These are phyloP conservation scores for Tringa solitaria DNA, from an alignment of 2,113 vertebrate genomes.

Conservation along the genomic window DNA sequence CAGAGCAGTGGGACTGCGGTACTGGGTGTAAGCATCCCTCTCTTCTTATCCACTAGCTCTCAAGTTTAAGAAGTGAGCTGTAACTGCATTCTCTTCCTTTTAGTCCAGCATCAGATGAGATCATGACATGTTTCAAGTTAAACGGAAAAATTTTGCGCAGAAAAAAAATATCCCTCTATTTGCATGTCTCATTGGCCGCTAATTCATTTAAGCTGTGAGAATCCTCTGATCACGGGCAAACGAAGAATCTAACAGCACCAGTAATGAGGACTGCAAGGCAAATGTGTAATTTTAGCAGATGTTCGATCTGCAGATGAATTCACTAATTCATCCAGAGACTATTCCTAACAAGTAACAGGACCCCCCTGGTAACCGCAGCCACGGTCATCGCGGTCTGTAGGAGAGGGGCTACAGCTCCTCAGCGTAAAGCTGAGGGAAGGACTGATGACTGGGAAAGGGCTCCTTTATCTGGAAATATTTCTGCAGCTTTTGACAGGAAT, in stretches of 20 bases:
- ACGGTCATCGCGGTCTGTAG: accelerated
- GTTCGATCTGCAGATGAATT: not conserved
- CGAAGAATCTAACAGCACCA: constrained; percentile 9
- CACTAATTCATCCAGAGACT: not conserved
- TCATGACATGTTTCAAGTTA: constrained; percentile 3
- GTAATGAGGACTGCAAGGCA: constrained; percentile 17
- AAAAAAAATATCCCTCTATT: not conserved
- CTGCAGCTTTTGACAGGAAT: constrained; percentile 14
- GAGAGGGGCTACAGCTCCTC: not conserved
- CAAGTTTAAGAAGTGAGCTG: not conserved
- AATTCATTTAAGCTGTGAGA: constrained; percentile 51
- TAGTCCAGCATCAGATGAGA: constrained; percentile 1
- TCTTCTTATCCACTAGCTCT: not conserved
- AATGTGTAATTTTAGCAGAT: constrained; percentile 18
- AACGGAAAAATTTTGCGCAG: not conserved
- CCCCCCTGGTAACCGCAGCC: not conserved
- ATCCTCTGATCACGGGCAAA: constrained; percentile 36
- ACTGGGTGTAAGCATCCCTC: not conserved
- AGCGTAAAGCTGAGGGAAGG: not conserved
- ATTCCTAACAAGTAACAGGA: not conserved
- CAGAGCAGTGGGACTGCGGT: not conserved
- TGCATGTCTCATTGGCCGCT: constrained; percentile 30
- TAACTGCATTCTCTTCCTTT: not conserved
- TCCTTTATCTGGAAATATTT: constrained; percentile 51
- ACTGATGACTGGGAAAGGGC: not conserved